Conservation (phyloP, 1,140 invertebrate species). For the Protaetia brevitarsis region DNA sequence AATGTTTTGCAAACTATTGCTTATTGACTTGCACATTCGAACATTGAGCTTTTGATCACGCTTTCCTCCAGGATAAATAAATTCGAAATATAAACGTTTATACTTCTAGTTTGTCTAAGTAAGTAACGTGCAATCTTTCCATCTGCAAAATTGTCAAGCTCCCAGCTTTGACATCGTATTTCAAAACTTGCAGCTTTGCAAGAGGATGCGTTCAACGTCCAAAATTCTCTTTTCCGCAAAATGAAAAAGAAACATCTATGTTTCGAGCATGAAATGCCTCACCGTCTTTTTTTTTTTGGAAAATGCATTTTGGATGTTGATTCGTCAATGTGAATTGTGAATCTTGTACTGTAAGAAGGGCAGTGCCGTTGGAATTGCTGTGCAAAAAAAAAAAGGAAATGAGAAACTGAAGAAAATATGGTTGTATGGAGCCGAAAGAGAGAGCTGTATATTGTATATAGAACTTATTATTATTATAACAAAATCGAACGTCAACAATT, state of each 20-base stretch:
- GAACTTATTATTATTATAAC: constrained; percentile 28
- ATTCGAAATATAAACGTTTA: too few relatives aligned
- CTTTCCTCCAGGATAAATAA: too few relatives aligned
- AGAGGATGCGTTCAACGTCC: too few relatives aligned
- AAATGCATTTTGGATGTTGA: background rate
- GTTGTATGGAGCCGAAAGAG: constrained; percentile 5
- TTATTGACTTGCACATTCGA: too few relatives aligned
- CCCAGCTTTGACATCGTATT: too few relatives aligned
- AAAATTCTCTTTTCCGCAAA: too few relatives aligned
- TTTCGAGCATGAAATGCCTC: background rate
- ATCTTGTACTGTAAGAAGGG: background rate
- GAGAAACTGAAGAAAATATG: background rate
- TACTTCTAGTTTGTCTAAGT: too few relatives aligned
- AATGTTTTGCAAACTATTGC: too few relatives aligned
- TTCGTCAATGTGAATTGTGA: background rate
- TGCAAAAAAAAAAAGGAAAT: background rate
- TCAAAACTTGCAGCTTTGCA: background rate
- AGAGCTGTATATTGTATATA: constrained; percentile 15
- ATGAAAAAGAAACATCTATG: too few relatives aligned
- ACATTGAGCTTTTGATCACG: too few relatives aligned
- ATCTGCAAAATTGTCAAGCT: background rate
- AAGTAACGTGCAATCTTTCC: too few relatives aligned
- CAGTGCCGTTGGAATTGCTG: constrained; percentile 9
- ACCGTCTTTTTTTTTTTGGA: too few relatives aligned
- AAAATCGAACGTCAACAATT: constrained; percentile 32